A percentile compares a stretch with the other conserved stretches of the same genome.
These are phyloP conservation scores for Dasypolia templi DNA, from an alignment of 2,888 invertebrate genomes.

Conservation along the genomic window DNA sequence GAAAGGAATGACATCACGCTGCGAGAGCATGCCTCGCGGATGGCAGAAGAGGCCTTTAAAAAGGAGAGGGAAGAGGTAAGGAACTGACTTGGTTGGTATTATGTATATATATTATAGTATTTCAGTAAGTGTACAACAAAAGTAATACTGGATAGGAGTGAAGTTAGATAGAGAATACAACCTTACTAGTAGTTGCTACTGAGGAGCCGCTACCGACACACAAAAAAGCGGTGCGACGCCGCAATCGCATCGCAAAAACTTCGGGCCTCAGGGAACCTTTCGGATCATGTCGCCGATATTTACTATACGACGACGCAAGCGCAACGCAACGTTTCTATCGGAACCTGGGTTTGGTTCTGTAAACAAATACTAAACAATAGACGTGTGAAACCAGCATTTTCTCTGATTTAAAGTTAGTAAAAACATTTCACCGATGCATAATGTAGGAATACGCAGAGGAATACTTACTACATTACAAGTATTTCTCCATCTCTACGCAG, in stretches of 20 bases:
- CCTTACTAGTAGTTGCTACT: not conserved
- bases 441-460: not conserved
- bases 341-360: no score
- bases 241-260: not conserved
- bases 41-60: conserved; percentile 78
- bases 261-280: not conserved
- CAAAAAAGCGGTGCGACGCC: not conserved
- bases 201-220: not conserved
- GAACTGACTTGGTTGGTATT: not conserved
- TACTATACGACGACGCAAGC: not conserved
- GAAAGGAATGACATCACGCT: conserved; percentile 91
- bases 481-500: conserved; percentile 58
- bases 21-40: conserved; percentile 82
- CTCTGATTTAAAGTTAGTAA: not conserved
- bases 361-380: not conserved
- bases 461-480: not conserved
- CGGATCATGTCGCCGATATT: not conserved
- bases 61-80: conserved; percentile 75
- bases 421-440: not conserved
- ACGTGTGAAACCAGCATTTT: not conserved
- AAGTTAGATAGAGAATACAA: not conserved
- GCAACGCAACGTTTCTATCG: not conserved
- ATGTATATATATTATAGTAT: no score
- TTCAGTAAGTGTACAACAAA: not conserved
- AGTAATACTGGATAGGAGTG: not conserved